Evolutionary conservation across 1,140 invertebrate genomes (phyloP).

Genomic region (Rhagoletis zephyria): DNA sequence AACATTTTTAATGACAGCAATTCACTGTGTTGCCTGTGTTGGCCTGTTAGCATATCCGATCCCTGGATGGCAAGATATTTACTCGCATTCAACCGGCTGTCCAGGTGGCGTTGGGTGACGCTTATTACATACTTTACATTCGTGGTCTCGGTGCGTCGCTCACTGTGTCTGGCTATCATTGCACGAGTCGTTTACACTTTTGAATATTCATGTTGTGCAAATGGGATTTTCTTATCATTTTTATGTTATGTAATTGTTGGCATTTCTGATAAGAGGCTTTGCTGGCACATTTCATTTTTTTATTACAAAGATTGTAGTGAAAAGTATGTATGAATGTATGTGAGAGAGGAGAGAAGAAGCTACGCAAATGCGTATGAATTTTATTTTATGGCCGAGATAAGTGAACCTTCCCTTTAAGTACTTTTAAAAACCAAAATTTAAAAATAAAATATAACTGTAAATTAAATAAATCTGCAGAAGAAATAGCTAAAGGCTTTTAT

Average conservation of each 20-base stretch:
- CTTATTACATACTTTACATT: neutral
- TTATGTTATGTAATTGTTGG: conserved; percentile 33
- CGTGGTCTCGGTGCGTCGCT: neutral
- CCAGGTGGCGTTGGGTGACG: neutral
- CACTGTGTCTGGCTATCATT: conserved; percentile 10
- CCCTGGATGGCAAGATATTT: conserved; percentile 8
- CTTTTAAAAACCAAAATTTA: no score
- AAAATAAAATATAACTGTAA: no score
- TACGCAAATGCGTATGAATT: conserved; percentile 8
- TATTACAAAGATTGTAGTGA: neutral
- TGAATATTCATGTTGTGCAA: conserved; percentile 50
- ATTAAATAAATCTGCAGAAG: no score
- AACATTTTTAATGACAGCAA: conserved; percentile 72
- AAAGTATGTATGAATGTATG: neutral
- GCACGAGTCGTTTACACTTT: conserved; percentile 39
- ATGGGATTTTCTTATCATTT: conserved; percentile 52
- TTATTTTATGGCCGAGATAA: neutral
- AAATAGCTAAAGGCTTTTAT: no score
- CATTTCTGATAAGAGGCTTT: conserved; percentile 3
- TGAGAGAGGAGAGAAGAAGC: neutral
- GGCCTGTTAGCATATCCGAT: neutral
- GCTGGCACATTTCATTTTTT: neutral
- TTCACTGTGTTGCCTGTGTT: conserved; percentile 60
- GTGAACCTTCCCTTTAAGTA: no score
- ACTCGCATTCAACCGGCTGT: neutral